Evolutionary conservation across 2,113 vertebrate genomes (phyloP), one percentile per base, ranked within the genome.

Genomic region (Phrynosoma blainvillii): DNA sequence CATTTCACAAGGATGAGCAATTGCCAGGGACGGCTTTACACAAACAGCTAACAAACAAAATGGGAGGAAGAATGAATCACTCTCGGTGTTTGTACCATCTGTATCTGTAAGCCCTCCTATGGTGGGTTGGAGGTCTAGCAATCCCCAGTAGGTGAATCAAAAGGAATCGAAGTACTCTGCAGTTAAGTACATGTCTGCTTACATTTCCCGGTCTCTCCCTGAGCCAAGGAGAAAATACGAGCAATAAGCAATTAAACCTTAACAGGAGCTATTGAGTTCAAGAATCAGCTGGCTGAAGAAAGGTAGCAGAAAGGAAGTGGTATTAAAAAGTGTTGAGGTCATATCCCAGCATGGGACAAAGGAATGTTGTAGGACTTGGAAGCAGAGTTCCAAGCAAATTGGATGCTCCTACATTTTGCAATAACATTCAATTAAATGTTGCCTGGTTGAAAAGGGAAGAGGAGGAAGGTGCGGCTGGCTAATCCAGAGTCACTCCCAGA

Each of bases 41-140:
- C 68, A n/a, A 21, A 52, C 1, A 11, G n/a, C 88, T 78, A 88
- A 84, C 23, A 2, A 79, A 92, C 86, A 88, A 87, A 40, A 85
- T 5, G 3, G 23, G 70, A 80, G 0, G 2, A 23, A 84, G 88
- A 0, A 0, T 94, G 93, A 93, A 86, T 92, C 93, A 92, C 1
- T 4, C 0, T 0, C 21, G 62, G 79, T 62, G 88, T 1, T 80
- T 0, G 52, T 1, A 32, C 74, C 82, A 21, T 77, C 32, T 2
- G 74, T 4, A 3, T 77, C 25, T 1, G 3, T 75, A 87, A 30
- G 90, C 93, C 90, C 92, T 95, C 91, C 94, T 91, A 79, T 0
- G 10, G 0, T 62, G 1, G 14, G 25, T 89, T 92, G 94, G 92
- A 90, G 91, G 93, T 89, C 47, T 13, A 71, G 80, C 23, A 0